Evolutionary conservation across 2,888 invertebrate species (phyloP).

Genomic region (Apodemia mormo): DNA sequence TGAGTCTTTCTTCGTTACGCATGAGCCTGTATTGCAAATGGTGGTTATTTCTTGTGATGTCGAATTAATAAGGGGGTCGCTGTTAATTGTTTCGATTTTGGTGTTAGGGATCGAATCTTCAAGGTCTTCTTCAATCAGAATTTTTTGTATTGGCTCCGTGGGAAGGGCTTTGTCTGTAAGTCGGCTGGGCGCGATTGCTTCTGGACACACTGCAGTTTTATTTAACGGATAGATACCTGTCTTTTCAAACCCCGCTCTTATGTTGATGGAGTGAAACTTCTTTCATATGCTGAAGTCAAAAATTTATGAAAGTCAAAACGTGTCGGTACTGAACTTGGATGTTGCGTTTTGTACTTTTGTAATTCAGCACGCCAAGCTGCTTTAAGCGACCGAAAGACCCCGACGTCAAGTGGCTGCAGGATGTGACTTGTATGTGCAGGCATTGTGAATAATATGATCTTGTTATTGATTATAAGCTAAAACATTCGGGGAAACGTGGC

Average conservation of each 20-base stretch:
- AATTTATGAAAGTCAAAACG: constrained; percentile 34
- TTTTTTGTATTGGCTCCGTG: constrained; percentile 3
- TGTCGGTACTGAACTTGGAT: constrained; percentile 24
- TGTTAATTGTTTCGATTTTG: constrained; percentile 8
- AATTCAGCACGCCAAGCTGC: background rate
- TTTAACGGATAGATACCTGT: constrained; percentile 15
- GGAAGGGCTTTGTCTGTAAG: background rate
- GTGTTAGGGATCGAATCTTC: constrained; percentile 8
- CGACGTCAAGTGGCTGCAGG: constrained; percentile 36
- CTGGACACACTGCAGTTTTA: constrained; percentile 2
- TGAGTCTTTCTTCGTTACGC: background rate
- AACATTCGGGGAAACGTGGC: too few relatives aligned
- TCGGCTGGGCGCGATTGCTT: background rate
- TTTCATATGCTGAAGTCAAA: constrained; percentile 34
- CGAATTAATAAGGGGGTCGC: constrained; percentile 3
- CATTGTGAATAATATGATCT: constrained; percentile 32
- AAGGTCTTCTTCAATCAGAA: constrained; percentile 7
- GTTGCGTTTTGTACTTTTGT: background rate
- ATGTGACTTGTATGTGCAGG: constrained; percentile 37
- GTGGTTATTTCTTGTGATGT: constrained; percentile 2
- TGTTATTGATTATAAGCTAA: too few relatives aligned
- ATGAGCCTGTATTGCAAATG: constrained; percentile 5
- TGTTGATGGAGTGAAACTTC: constrained; percentile 31
- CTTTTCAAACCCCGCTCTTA: constrained; percentile 21
- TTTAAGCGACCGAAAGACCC: constrained; percentile 20